phyloP scores from a whole-genome alignment of 2,888 invertebrate genomes.

The Poecilobothrus nobilitatus region DNA sequence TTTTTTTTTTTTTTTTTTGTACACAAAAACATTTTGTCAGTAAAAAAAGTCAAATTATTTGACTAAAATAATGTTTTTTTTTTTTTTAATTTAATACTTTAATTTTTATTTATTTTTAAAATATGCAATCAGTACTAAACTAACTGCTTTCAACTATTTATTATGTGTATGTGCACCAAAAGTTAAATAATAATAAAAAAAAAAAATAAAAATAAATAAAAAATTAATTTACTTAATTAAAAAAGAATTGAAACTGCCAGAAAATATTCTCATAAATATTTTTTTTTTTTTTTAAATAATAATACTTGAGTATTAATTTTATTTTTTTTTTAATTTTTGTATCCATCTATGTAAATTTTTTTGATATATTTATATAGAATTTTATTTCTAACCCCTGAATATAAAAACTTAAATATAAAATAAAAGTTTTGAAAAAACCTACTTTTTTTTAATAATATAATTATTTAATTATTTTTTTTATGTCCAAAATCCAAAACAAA shows the following conservation, averaged over 20 bases:
- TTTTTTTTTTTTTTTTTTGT: not conserved
- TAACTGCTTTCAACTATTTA: conserved; percentile 1
- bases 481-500: conserved; percentile 19
- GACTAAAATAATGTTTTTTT: conserved; percentile 7
- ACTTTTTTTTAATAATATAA: not conserved
- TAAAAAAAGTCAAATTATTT: conserved; percentile 1
- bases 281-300: not conserved
- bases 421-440: not conserved
- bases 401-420: not conserved
- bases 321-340: not conserved
- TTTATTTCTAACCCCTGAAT: not conserved
- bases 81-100: conserved; percentile 2
- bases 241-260: no score
- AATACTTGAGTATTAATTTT: not conserved
- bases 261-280: not conserved
- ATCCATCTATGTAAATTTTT: conserved; percentile 4
- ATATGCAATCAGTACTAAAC: not conserved
- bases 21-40: conserved; percentile 6
- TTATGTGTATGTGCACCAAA: conserved; percentile 2
- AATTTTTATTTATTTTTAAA: conserved; percentile 8
- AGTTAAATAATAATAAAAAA: not conserved
- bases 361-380: not conserved
- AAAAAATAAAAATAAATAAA: not conserved
- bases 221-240: not conserved
- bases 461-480: conserved; percentile 18